Evolutionary conservation across 2,797 vertebrate species (phyloP).

Genomic region (Chiroxiphia lanceolata): DNA sequence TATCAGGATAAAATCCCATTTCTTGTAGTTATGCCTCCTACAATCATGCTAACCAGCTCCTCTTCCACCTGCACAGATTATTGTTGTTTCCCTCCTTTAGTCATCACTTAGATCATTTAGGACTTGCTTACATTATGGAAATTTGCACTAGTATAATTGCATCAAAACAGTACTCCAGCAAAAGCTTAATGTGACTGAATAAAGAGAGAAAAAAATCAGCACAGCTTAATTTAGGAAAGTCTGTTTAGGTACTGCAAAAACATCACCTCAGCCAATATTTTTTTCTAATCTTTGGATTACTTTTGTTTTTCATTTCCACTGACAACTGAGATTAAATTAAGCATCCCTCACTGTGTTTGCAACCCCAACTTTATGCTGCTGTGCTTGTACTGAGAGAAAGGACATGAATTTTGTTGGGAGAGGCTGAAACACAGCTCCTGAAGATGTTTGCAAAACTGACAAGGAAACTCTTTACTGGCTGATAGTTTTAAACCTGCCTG

Average conservation of each 20-base stretch:
- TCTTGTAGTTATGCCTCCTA: constrained; percentile 17
- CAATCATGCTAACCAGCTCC: background rate
- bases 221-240: background rate
- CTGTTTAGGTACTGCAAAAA: background rate
- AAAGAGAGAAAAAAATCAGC: background rate
- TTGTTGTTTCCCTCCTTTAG: constrained; percentile 16
- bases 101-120: constrained; percentile 4
- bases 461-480: background rate
- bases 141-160: constrained; percentile 24
- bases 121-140: constrained; percentile 41
- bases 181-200: constrained; percentile 14
- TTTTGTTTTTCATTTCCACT: constrained; percentile 39
- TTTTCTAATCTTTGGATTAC: background rate
- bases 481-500: background rate
- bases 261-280: background rate
- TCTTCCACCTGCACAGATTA: constrained; percentile 20
- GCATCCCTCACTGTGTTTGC: background rate
- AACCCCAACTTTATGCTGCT: background rate
- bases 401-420: background rate
- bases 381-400: background rate
- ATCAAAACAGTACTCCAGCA: constrained; percentile 21
- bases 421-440: background rate
- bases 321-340: constrained; percentile 22
- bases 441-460: background rate
- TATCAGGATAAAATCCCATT: background rate